A percentile compares a stretch with the other conserved stretches of the same genome.
Conservation (phyloP, 2,888 invertebrate species). For the Eristalinus aeneus region DNA sequence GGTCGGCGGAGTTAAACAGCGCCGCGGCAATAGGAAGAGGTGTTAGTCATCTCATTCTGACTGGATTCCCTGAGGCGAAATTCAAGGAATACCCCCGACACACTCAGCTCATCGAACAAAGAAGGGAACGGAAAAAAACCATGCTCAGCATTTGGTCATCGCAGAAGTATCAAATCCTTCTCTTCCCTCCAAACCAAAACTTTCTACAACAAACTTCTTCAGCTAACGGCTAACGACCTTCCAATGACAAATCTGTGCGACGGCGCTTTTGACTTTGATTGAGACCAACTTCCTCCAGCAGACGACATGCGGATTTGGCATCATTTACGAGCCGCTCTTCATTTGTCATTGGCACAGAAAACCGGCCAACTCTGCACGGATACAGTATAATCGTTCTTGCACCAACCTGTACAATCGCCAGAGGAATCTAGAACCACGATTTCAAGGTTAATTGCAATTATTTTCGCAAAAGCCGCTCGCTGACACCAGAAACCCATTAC, state of each 20-base stretch:
- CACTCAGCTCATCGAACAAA: not conserved
- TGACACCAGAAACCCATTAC: not conserved
- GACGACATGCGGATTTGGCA: not conserved
- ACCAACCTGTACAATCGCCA: not conserved
- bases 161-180: not conserved
- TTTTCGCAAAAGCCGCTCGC: not conserved
- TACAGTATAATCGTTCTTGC: not conserved
- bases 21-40: not conserved
- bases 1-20: too few species aligned
- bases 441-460: not conserved
- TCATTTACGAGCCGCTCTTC: not conserved
- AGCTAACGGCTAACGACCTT: not conserved
- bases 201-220: not conserved
- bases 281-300: not conserved
- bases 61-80: not conserved
- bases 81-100: not conserved
- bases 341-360: not conserved
- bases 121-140: not conserved
- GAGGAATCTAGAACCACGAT: not conserved
- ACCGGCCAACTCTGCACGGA: not conserved
- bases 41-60: not conserved
- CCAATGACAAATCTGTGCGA: not conserved
- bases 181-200: not conserved
- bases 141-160: not conserved
- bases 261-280: not conserved